phyloP scores from a whole-genome alignment of 1,140 invertebrate species.

The Hestina assimilis region DNA sequence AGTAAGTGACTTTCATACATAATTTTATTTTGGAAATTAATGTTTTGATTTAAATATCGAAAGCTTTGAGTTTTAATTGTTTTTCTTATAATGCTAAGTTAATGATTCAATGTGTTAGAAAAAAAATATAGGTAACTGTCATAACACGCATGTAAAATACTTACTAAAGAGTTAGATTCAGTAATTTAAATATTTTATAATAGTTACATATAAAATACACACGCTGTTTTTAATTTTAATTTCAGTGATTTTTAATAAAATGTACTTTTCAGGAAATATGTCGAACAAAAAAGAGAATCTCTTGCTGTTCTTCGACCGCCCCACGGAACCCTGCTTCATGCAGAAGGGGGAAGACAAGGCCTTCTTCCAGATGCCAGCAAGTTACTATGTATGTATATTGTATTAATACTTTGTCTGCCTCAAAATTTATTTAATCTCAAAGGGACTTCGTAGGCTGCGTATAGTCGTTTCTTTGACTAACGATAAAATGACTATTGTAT shows the following conservation, averaged over 20 bases:
- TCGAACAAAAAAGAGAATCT: constrained; percentile 44
- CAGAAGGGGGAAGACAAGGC: constrained; percentile 80
- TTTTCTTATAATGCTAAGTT: not conserved
- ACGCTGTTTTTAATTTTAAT: no score
- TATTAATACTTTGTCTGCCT: not conserved
- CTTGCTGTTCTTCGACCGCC: constrained; percentile 85
- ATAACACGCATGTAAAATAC: no score
- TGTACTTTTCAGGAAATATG: constrained; percentile 10
- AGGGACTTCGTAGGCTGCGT: no score
- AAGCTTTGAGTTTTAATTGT: not conserved
- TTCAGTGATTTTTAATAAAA: not conserved
- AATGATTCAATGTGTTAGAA: no score
- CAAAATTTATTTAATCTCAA: not conserved
- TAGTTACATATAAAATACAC: no score
- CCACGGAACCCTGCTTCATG: constrained; percentile 86
- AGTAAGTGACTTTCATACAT: not conserved
- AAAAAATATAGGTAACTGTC: no score
- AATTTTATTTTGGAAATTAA: not conserved
- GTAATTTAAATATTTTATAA: no score
- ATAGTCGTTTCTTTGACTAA: no score
- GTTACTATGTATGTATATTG: constrained; percentile 20
- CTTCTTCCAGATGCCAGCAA: constrained; percentile 20
- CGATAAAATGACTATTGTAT: no score
- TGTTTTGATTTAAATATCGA: not conserved
- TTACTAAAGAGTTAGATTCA: no score